phyloP scores from a whole-genome alignment of 2,113 vertebrate genomes.

The Cochlearius cochlearius region DNA sequence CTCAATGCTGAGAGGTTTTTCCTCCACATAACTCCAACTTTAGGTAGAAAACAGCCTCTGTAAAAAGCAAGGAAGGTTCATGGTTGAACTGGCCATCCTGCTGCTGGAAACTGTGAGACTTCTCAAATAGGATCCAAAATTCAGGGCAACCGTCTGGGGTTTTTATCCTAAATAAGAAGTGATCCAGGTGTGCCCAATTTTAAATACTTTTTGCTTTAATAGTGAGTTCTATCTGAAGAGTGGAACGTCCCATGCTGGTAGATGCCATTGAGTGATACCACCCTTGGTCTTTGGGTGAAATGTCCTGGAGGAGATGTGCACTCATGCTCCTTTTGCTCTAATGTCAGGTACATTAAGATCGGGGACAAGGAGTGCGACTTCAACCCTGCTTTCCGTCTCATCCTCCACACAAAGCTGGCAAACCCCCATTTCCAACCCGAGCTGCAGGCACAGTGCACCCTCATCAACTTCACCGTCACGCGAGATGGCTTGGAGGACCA shows the following conservation, averaged over 20 bases:
- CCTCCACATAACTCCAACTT: not conserved
- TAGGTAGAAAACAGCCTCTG: not conserved
- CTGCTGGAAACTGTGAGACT: not conserved
- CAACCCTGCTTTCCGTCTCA: slow-evolving; percentile 86
- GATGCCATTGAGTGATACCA: not conserved
- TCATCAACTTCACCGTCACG: slow-evolving; percentile 94
- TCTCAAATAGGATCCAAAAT: not conserved
- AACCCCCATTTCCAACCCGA: slow-evolving; percentile 95
- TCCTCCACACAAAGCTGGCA: slow-evolving; percentile 94
- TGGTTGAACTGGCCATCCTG: not conserved
- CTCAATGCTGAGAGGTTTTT: not conserved
- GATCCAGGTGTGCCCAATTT: not conserved
- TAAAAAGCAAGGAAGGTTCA: not conserved
- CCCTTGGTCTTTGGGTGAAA: not conserved
- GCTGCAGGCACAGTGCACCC: slow-evolving; percentile 94
- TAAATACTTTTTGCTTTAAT: not conserved
- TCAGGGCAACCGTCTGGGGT: not conserved
- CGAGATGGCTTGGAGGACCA: slow-evolving; percentile 92
- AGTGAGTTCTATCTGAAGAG: not conserved
- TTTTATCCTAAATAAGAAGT: not conserved
- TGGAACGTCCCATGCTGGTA: no score
- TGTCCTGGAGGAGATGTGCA: rapidly evolving
- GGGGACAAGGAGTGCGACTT: slow-evolving; percentile 96
- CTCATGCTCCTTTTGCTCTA: not conserved
- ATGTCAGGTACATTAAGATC: slow-evolving; percentile 86